phyloP scores from a whole-genome alignment of 2,797 vertebrate species.

The Paguma larvata region DNA sequence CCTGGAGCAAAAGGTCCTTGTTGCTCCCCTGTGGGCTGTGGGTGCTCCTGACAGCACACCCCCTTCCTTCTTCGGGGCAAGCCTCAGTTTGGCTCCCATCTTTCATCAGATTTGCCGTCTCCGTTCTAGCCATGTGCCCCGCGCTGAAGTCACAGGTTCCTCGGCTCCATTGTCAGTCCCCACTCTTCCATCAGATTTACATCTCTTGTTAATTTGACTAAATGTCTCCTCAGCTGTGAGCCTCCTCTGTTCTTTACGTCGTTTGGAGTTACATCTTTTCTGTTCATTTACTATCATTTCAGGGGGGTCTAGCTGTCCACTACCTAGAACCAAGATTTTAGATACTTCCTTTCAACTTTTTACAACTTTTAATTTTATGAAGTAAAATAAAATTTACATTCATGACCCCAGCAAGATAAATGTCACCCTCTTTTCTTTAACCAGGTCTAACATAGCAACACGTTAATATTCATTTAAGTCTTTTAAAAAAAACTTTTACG shows the following conservation, averaged over 20 bases:
- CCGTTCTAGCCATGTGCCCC: accelerated
- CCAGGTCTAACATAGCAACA: neutral
- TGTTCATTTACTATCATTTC: neutral
- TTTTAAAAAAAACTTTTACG: neutral
- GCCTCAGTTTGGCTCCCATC: neutral
- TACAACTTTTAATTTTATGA: neutral
- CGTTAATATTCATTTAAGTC: neutral
- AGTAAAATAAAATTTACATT: conserved; percentile 14
- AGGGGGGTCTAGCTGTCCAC: neutral
- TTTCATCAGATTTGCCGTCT: neutral
- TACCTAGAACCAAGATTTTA: neutral
- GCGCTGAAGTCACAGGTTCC: neutral
- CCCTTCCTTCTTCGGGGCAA: neutral
- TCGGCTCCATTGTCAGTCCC: too few relatives aligned
- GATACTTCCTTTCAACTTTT: neutral
- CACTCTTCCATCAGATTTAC: neutral
- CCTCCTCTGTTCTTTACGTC: neutral
- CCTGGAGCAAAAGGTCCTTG: neutral
- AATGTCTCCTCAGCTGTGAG: neutral
- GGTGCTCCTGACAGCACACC: neutral
- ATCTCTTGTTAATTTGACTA: neutral
- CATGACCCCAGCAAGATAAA: neutral
- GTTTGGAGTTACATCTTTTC: neutral
- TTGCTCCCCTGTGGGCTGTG: neutral
- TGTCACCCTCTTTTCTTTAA: neutral